phyloP scores from a whole-genome alignment of 2,888 invertebrate species.

The Meganola albula region DNA sequence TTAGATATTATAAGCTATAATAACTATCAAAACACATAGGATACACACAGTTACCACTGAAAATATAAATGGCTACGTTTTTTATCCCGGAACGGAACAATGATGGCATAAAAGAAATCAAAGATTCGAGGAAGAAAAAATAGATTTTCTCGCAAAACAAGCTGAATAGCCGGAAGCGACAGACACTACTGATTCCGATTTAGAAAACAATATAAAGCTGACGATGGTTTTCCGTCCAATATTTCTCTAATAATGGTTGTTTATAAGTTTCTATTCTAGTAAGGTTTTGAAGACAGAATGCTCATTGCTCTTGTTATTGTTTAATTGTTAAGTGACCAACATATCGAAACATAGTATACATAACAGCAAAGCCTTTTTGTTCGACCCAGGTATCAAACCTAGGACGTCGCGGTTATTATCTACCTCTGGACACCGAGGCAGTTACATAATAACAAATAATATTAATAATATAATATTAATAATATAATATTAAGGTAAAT shows the following conservation, averaged over 20 bases:
- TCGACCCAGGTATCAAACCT: no score
- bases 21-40: conserved; percentile 20
- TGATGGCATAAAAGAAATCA: conserved; percentile 38
- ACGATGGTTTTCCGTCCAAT: conserved; percentile 53
- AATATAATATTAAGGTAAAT: no score
- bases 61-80: conserved; percentile 27
- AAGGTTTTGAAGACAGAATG: no score
- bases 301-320: no score
- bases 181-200: conserved; percentile 62
- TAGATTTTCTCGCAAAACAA: conserved; percentile 55
- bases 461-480: no score
- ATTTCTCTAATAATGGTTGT: conserved; percentile 60
- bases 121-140: conserved; percentile 37
- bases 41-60: conserved; percentile 16
- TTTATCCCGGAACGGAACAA: conserved; percentile 27
- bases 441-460: no score
- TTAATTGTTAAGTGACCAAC: no score
- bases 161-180: conserved; percentile 59
- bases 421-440: no score
- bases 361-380: no score
- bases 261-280: conserved; percentile 45
- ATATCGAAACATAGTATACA: no score
- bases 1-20: conserved; percentile 11
- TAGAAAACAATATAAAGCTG: conserved; percentile 66
- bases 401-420: no score